Evolutionary conservation across 2,797 vertebrate species (phyloP).

Genomic region (Vespertilio murinus): DNA sequence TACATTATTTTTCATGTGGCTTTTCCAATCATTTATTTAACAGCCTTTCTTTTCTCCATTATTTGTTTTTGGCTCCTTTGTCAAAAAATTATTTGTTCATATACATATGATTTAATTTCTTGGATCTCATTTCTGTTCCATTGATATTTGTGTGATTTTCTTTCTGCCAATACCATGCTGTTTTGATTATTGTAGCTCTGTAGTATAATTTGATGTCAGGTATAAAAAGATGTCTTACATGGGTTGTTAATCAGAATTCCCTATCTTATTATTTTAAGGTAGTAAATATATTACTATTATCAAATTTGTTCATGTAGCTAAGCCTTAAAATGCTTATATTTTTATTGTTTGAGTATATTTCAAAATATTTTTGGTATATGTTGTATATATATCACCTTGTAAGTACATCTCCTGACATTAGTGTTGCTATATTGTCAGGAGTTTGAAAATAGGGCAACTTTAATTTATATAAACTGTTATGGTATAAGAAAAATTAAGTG

Average conservation of each 20-base stretch:
- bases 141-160: neutral
- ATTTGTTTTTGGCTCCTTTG: neutral
- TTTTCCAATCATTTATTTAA: neutral
- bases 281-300: neutral
- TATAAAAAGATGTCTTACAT: constrained; percentile 32
- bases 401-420: neutral
- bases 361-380: neutral
- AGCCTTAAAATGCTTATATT: neutral
- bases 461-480: neutral
- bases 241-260: constrained; percentile 51
- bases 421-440: neutral
- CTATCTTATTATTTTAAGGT: neutral
- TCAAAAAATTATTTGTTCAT: neutral
- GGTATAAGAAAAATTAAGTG: neutral
- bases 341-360: neutral
- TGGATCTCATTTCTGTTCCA: neutral
- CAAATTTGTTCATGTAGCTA: neutral
- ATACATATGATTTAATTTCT: neutral
- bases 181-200: neutral
- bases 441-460: neutral
- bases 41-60: neutral
- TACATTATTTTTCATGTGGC: neutral
- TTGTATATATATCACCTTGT: neutral
- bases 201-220: neutral
- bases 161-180: neutral